A percentile compares a stretch with the other conserved stretches of the same genome.
These are phyloP conservation scores for Melanostoma scalare DNA, from an alignment of 2,888 invertebrate species.

Conservation along the genomic window DNA sequence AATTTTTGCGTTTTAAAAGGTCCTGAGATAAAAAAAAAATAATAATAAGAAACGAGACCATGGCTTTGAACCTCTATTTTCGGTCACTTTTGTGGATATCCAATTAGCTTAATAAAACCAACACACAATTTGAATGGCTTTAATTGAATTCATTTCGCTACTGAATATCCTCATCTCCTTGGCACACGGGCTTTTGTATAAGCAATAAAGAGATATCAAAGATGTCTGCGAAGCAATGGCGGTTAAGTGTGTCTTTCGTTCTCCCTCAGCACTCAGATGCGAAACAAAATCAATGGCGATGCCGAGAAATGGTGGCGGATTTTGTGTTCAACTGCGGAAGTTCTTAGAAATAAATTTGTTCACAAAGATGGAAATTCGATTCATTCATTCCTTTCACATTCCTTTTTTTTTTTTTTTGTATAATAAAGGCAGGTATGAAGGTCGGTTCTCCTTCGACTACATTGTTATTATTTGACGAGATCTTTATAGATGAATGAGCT, in stretches of 20 bases:
- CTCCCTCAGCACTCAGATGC: background rate
- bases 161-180: constrained; percentile 2
- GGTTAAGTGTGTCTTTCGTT: background rate
- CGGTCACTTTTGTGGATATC: constrained; percentile 60
- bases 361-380: constrained; percentile 53
- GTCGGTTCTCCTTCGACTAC: too few relatives aligned
- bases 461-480: too few relatives aligned
- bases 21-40: constrained; percentile 21
- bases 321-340: constrained; percentile 22
- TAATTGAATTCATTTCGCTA: constrained; percentile 66
- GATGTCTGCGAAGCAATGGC: constrained; percentile 2
- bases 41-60: background rate
- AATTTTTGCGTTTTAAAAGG: constrained; percentile 41
- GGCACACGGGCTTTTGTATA: constrained; percentile 7
- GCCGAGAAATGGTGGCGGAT: constrained; percentile 6
- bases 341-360: constrained; percentile 41
- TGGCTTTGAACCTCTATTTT: constrained; percentile 16
- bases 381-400: background rate
- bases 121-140: constrained; percentile 61
- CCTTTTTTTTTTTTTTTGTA: background rate
- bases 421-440: too few relatives aligned
- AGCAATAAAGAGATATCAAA: constrained; percentile 43
- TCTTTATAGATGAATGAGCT: too few relatives aligned
- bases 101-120: constrained; percentile 70
- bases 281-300: constrained; percentile 47